Conservation (phyloP, 2,113 vertebrate species). For the Callocephalon fimbriatum region DNA sequence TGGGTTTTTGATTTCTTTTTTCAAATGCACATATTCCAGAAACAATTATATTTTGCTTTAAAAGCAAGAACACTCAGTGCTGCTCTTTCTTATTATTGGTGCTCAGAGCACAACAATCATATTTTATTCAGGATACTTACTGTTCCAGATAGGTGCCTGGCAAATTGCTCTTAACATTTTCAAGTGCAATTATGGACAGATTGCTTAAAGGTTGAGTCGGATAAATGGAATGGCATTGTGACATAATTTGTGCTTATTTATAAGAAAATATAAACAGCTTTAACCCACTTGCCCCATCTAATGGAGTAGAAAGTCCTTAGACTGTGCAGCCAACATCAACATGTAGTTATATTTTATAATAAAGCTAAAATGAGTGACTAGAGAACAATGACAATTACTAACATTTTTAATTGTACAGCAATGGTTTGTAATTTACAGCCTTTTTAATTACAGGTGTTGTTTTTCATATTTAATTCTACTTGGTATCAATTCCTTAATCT, state of each 20-base stretch:
- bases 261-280: constrained; percentile 8
- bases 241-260: neutral
- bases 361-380: neutral
- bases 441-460: constrained; percentile 6
- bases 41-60: constrained; percentile 40
- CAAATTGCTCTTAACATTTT: constrained; percentile 49
- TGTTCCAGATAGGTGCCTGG: constrained; percentile 50
- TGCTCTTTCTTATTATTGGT: constrained; percentile 3
- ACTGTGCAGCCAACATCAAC: neutral
- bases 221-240: constrained; percentile 1
- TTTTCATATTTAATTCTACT: neutral
- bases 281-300: neutral
- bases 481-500: neutral
- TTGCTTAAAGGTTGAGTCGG: constrained; percentile 25
- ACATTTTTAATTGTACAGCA: neutral
- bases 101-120: constrained; percentile 32
- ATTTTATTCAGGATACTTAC: constrained; percentile 52
- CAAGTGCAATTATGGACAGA: constrained; percentile 42
- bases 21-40: neutral
- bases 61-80: neutral
- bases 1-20: neutral
- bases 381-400: neutral
- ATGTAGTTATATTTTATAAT: neutral
- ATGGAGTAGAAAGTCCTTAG: neutral
- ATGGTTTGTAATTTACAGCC: neutral